phyloP scores from a whole-genome alignment of 2,888 invertebrate genomes.

The Orthosia cruda region DNA sequence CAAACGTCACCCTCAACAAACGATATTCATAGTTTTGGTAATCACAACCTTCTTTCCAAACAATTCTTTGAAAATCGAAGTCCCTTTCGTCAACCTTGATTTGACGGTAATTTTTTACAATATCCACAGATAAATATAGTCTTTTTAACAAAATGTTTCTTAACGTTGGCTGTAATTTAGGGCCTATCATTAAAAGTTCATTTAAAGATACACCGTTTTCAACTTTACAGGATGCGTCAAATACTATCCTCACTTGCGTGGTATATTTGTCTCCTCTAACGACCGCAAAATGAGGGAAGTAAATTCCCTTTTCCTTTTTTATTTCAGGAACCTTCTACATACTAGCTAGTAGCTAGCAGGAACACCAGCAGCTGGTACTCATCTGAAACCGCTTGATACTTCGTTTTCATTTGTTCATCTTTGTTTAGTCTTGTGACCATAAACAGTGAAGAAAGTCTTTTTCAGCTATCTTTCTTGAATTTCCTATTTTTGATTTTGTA shows the following conservation, averaged over 20 bases:
- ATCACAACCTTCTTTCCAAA: background rate
- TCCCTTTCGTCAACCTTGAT: constrained; percentile 7
- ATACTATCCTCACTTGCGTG: background rate
- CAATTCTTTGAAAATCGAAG: background rate
- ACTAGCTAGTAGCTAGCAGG: too few relatives aligned
- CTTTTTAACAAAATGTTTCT: background rate
- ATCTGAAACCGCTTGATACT: too few relatives aligned
- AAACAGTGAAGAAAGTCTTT: background rate
- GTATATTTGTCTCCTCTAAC: background rate
- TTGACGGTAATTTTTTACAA: constrained; percentile 6
- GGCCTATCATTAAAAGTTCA: constrained; percentile 2
- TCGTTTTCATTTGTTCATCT: too few relatives aligned
- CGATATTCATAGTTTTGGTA: background rate
- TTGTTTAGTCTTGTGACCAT: too few relatives aligned
- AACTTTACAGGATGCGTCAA: constrained; percentile 5
- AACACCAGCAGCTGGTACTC: too few relatives aligned
- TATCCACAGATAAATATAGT: background rate
- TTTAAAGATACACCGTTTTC: constrained; percentile 1
- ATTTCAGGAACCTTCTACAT: too few relatives aligned
- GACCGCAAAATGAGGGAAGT: constrained; percentile 7
- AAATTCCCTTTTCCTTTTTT: background rate
- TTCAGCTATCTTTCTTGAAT: constrained; percentile 2
- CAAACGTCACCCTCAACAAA: constrained; percentile 2
- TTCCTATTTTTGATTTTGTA: background rate
- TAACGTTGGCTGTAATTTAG: background rate